Evolutionary conservation across 2,888 invertebrate genomes (phyloP).

Genomic region (Mechanitis messenoides): DNA sequence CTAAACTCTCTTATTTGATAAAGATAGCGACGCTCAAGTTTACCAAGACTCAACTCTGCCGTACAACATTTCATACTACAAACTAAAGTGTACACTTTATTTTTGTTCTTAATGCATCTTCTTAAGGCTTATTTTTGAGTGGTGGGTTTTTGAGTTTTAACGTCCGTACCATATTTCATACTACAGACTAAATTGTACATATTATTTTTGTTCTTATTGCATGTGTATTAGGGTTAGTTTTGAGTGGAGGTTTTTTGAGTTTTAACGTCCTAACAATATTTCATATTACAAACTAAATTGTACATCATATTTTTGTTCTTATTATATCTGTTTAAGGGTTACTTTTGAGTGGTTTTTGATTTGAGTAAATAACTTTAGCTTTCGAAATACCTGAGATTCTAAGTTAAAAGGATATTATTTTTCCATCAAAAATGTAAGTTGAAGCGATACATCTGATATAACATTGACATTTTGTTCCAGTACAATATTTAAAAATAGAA

Average conservation of each 20-base stretch:
- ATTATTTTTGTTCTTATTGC: slow-evolving; percentile 15
- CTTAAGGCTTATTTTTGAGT: slow-evolving; percentile 12
- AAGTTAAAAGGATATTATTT: slow-evolving; percentile 24
- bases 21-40: slow-evolving; percentile 50
- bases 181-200: slow-evolving; percentile 8
- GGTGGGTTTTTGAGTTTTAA: slow-evolving; percentile 9
- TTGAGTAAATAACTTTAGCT: slow-evolving; percentile 16
- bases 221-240: slow-evolving; percentile 7
- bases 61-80: slow-evolving; percentile 12
- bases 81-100: slow-evolving; percentile 9
- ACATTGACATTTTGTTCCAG: too few relatives aligned
- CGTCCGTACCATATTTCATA: slow-evolving; percentile 11
- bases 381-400: slow-evolving; percentile 23
- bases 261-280: slow-evolving; percentile 5
- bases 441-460: neutral
- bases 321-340: slow-evolving; percentile 2
- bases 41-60: slow-evolving; percentile 19
- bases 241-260: slow-evolving; percentile 12
- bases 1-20: slow-evolving; percentile 65
- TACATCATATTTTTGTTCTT: slow-evolving; percentile 15
- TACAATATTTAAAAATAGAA: too few relatives aligned
- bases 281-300: slow-evolving; percentile 9
- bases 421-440: slow-evolving; percentile 20
- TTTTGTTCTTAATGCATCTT: slow-evolving; percentile 11
- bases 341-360: slow-evolving; percentile 16